Conservation (phyloP, 2,888 invertebrate species). For the Agrochola lota region DNA sequence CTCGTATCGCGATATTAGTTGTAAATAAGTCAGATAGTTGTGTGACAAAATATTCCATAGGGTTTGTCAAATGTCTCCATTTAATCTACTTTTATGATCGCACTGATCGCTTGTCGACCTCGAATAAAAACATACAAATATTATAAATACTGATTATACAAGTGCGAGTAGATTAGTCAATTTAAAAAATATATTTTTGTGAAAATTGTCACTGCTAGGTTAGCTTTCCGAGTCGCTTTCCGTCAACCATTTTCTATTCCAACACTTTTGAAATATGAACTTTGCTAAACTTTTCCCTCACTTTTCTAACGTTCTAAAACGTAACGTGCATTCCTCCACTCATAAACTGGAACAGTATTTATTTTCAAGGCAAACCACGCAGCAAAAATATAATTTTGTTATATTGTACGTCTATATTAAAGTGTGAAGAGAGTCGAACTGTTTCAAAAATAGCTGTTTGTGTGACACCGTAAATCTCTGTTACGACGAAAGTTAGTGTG, state of each 20-base stretch:
- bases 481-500: constrained; percentile 84
- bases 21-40: constrained; percentile 33
- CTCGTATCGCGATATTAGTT: constrained; percentile 45
- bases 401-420: constrained; percentile 88
- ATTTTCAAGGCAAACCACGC: constrained; percentile 80
- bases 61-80: constrained; percentile 13
- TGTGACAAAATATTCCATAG: constrained; percentile 20
- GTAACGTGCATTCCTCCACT: constrained; percentile 62
- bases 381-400: constrained; percentile 84
- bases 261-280: constrained; percentile 59
- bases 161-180: not conserved
- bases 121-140: not conserved
- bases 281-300: constrained; percentile 33
- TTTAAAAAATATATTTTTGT: constrained; percentile 23
- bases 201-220: constrained; percentile 22
- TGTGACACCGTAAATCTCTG: constrained; percentile 87
- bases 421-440: constrained; percentile 86
- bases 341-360: constrained; percentile 77
- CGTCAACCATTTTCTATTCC: constrained; percentile 56
- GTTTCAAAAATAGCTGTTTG: constrained; percentile 86
- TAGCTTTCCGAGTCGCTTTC: constrained; percentile 27
- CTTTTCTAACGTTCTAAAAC: constrained; percentile 51
- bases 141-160: not conserved
- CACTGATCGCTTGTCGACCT: constrained; percentile 10
- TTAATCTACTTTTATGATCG: constrained; percentile 26